Conservation (phyloP, 2,113 vertebrate genomes). For the Rhinoderma darwinii region DNA sequence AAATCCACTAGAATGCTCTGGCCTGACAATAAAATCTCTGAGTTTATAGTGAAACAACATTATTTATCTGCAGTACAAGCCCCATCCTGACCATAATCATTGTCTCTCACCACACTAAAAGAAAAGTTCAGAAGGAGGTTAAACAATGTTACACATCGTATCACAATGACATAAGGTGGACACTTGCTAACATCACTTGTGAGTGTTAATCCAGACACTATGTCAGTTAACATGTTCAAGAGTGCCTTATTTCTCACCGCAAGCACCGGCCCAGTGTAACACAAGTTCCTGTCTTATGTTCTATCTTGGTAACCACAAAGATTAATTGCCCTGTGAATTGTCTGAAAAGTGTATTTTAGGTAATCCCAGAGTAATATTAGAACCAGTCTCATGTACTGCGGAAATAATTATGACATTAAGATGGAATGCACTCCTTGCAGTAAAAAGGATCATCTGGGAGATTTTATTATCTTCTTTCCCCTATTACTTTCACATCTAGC, state of each 20-base stretch:
- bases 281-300: background rate
- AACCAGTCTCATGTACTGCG: slow-evolving; percentile 20
- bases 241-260: background rate
- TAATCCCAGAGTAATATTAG: slow-evolving; percentile 33
- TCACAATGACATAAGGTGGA: background rate
- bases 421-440: slow-evolving; percentile 34
- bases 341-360: slow-evolving; percentile 22
- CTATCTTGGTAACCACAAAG: slow-evolving; percentile 31
- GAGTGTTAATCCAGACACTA: slow-evolving; percentile 12
- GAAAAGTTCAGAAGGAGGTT: background rate
- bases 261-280: slow-evolving; percentile 13
- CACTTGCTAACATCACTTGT: background rate
- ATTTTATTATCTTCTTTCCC: slow-evolving; percentile 13
- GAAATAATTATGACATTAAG: slow-evolving; percentile 51
- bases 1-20: background rate
- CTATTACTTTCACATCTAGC: slow-evolving; percentile 21
- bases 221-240: slow-evolving; percentile 23
- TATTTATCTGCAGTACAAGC: background rate
- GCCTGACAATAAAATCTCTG: background rate
- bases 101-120: background rate
- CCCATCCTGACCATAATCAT: background rate
- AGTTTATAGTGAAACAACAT: background rate
- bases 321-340: slow-evolving; percentile 35
- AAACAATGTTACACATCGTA: slow-evolving; percentile 3
- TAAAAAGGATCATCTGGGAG: slow-evolving; percentile 38